phyloP scores from a whole-genome alignment of 2,888 invertebrate species.

The Leptinotarsa peninsularis region DNA sequence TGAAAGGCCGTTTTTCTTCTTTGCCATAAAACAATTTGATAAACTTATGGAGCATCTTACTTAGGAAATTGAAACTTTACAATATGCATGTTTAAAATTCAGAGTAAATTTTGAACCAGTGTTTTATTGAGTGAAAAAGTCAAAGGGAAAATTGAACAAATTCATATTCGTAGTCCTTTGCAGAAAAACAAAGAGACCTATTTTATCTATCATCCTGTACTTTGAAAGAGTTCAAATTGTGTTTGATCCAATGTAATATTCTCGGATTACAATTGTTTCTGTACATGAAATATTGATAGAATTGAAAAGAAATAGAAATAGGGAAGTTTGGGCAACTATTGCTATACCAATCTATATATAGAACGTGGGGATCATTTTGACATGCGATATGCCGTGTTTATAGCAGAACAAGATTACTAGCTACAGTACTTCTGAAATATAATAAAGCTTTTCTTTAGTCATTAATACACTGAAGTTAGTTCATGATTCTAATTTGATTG shows the following conservation, averaged over 20 bases:
- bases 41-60: no score
- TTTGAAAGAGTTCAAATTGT: neutral
- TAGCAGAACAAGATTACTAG: conserved; percentile 41
- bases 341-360: conserved; percentile 22
- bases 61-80: no score
- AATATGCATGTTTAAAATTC: no score
- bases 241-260: conserved; percentile 17
- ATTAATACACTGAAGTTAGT: conserved; percentile 37
- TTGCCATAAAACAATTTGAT: no score
- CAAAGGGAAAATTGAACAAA: no score
- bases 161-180: no score
- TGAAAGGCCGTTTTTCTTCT: no score
- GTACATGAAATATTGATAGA: conserved; percentile 12
- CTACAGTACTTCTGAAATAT: conserved; percentile 42
- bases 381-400: conserved; percentile 56
- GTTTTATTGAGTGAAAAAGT: no score
- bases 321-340: conserved; percentile 18
- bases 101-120: no score
- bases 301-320: conserved; percentile 1
- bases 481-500: conserved; percentile 44
- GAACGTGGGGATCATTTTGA: conserved; percentile 45
- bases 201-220: neutral
- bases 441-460: conserved; percentile 45
- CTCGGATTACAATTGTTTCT: conserved; percentile 2
- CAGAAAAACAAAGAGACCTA: neutral